Evolutionary conservation across 2,888 invertebrate species (phyloP).

Genomic region (Callimorpha dominula): DNA sequence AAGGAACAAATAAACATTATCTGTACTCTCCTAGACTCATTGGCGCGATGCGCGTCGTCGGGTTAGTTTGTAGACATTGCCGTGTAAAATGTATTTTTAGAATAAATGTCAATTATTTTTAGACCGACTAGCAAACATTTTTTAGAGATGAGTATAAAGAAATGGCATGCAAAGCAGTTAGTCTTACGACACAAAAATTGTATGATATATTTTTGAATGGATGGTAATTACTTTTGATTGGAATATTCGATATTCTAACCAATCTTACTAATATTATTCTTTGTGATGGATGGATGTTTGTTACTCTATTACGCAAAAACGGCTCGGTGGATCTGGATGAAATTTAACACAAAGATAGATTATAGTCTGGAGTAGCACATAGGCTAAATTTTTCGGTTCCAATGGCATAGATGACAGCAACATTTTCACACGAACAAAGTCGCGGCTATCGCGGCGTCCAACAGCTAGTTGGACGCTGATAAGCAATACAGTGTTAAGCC

Average conservation of each 20-base stretch:
- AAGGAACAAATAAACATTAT: neutral
- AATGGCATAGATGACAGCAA: no score
- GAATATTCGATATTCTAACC: neutral
- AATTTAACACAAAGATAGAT: no score
- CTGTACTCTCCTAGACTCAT: neutral
- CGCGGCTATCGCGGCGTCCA: no score
- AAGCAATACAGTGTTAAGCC: no score
- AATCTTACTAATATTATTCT: neutral
- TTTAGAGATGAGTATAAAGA: neutral
- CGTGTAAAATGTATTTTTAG: conserved; percentile 5
- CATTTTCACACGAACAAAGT: no score
- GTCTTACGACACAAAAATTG: neutral
- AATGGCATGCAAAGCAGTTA: neutral
- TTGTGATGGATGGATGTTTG: neutral
- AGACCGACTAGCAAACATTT: neutral
- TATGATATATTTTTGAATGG: neutral
- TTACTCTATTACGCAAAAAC: neutral
- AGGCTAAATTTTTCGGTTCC: no score
- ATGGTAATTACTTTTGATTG: neutral
- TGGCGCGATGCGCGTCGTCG: conserved; percentile 1
- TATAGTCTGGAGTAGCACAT: no score
- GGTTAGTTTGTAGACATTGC: neutral
- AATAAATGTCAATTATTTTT: conserved; percentile 5
- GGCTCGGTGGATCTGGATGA: no score
- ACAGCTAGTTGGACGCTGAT: no score